Base-by-base conservation (phyloP, 1,140 invertebrate species). In the Drosophila mayri region DNA sequence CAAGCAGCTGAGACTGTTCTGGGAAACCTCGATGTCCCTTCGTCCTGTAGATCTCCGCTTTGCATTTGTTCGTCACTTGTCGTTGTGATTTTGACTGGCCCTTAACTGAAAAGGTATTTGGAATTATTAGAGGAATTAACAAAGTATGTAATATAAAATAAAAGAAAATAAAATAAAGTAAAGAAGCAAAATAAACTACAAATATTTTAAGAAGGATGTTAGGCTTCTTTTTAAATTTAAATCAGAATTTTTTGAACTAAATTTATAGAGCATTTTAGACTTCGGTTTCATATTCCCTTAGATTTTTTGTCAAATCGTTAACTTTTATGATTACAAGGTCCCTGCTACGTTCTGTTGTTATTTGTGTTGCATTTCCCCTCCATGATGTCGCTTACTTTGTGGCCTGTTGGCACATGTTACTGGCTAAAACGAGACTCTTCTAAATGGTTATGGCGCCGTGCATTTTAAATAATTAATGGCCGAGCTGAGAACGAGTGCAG, bases 391-490 rank as follows among this genome's bases (percentile, higher is more conserved):
- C 64, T 77, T 68, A 77, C 75, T 68, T 62, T 77, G 75, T 70
- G 74, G 75, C 43, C 47, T 57, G 64, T 49, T 75, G 75, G 47
- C 83, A 79, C 83, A 86, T 82, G 84, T 79, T 87, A 58, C 81
- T 68, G 22, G 25, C 43, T 32, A 73, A 16, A 73, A 30, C 37
- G 52, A 58, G 49, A 52, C 47, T 57, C 57, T 35, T 58, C 84
- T 65, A 80, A 88, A 87, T 84, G 84, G 68, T 88, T 88, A 88
- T 87, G 84, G 84, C 68, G 65, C 62, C 65, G 76, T 57, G 67
- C 85, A 84, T 73, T 88, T 84, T 87, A 80, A 87, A 87, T 87
- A 87, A 88, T 87, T 88, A 87, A 88, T 84, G 85, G 52, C 52
- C 20, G 25, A 78, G 44, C 43, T 60, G 62, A 65, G 55, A 32